These are phyloP conservation scores for Synanthedon formicaeformis DNA, from an alignment of 2,888 invertebrate species.

Conservation along the genomic window DNA sequence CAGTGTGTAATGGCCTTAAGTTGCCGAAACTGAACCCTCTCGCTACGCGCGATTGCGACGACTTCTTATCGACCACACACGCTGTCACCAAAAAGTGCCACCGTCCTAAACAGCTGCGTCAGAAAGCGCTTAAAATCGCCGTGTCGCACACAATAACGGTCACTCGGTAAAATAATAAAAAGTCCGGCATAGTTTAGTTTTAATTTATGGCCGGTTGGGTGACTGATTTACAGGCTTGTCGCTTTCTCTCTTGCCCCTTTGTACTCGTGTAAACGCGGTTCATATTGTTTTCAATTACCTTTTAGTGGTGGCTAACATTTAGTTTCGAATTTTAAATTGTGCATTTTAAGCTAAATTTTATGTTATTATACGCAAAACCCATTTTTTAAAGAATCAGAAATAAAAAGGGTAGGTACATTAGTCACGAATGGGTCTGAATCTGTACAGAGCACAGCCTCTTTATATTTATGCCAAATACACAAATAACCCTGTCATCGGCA, in stretches of 20 bases:
- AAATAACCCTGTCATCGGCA: constrained; percentile 3
- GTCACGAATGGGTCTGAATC: no score
- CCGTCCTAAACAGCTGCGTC: not conserved
- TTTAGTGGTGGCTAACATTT: no score
- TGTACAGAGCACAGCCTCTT: no score
- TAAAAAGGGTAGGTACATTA: no score
- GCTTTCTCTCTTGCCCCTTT: constrained; percentile 20
- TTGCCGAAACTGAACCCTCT: no score
- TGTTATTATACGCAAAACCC: no score
- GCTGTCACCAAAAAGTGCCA: not conserved
- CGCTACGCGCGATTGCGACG: no score
- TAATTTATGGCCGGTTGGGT: constrained; percentile 43
- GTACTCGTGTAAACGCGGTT: not conserved
- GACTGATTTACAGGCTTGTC: constrained; percentile 35
- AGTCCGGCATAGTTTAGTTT: constrained; percentile 38
- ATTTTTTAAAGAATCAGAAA: no score
- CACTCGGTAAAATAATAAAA: constrained; percentile 24
- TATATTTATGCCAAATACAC: not conserved
- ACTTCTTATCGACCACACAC: constrained; percentile 8
- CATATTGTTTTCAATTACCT: no score
- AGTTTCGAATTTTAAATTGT: no score
- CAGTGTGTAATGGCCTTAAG: no score
- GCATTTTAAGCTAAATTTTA: no score
- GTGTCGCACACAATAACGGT: constrained; percentile 20
- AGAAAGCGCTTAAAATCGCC: constrained; percentile 9